These are phyloP conservation scores for Notechis scutatus DNA, from an alignment of 2,113 vertebrate species.

Conservation along the genomic window DNA sequence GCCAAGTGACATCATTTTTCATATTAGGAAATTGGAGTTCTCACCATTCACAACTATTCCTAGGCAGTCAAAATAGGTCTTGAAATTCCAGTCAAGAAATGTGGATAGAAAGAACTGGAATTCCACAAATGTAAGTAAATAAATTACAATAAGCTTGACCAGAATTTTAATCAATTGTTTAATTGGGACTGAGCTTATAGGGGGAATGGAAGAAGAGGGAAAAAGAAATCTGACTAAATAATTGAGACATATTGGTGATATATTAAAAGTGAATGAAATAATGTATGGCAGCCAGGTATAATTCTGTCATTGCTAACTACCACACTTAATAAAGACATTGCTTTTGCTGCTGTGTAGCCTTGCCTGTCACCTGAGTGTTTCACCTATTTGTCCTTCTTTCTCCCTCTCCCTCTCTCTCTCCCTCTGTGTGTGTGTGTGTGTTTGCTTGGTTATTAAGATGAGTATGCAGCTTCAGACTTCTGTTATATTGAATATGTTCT, in stretches of 20 bases:
- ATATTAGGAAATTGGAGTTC: neutral
- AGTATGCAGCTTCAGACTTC: neutral
- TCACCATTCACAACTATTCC: neutral
- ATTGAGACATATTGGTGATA: neutral
- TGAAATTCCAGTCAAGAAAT: neutral
- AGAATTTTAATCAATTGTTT: neutral
- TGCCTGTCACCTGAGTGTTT: neutral
- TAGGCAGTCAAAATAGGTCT: neutral
- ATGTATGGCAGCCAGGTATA: neutral
- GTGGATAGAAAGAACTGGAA: neutral
- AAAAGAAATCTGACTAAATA: neutral
- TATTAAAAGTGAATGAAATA: neutral
- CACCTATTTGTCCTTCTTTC: neutral
- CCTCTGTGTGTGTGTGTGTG: neutral
- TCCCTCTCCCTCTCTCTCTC: neutral
- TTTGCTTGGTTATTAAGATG: neutral
- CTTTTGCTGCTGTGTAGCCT: neutral
- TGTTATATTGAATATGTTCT: neutral
- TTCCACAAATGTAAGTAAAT: neutral
- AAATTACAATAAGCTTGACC: neutral
- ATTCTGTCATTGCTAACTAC: neutral
- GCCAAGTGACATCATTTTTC: neutral
- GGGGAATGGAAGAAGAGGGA: neutral
- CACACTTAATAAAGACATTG: neutral
- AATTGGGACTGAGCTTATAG: neutral